Evolutionary conservation across 1,140 invertebrate genomes (phyloP).

Genomic region (Nasonia vitripennis): DNA sequence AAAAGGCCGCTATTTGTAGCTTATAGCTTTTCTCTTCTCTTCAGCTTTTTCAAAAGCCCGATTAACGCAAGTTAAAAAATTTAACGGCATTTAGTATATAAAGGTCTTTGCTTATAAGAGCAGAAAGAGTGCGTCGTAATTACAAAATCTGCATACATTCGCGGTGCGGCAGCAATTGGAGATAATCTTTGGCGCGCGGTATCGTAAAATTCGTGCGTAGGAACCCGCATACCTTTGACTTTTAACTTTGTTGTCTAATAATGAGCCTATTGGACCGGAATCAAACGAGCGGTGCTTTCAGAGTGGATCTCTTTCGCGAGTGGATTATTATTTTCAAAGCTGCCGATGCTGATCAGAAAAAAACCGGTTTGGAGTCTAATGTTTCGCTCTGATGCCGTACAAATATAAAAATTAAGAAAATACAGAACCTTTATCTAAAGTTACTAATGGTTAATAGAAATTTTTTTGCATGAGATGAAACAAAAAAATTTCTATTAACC

Average conservation of each 20-base stretch:
- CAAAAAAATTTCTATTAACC: too few species aligned
- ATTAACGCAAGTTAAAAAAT: background rate
- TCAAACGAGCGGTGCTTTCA: background rate
- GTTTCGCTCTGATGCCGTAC: too few species aligned
- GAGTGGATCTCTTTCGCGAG: too few species aligned
- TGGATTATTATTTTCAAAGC: too few species aligned
- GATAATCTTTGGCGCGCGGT: constrained; percentile 8
- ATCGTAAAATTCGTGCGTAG: background rate
- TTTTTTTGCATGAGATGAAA: too few species aligned
- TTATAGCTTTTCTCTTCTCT: background rate
- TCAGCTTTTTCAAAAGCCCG: background rate
- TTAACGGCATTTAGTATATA: background rate
- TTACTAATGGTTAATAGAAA: too few species aligned
- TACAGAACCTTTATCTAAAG: too few species aligned
- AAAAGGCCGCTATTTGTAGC: background rate
- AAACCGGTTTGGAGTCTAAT: too few species aligned
- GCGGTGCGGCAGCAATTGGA: background rate
- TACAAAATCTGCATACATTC: background rate
- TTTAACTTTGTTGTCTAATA: background rate
- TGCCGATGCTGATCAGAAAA: too few species aligned
- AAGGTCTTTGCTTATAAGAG: background rate
- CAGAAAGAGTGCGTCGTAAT: background rate
- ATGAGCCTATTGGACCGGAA: background rate
- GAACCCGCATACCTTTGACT: background rate
- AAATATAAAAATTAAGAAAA: too few species aligned